Evolutionary conservation across 2,888 invertebrate genomes (phyloP).

Genomic region (Leptarthrus brevirostris): DNA sequence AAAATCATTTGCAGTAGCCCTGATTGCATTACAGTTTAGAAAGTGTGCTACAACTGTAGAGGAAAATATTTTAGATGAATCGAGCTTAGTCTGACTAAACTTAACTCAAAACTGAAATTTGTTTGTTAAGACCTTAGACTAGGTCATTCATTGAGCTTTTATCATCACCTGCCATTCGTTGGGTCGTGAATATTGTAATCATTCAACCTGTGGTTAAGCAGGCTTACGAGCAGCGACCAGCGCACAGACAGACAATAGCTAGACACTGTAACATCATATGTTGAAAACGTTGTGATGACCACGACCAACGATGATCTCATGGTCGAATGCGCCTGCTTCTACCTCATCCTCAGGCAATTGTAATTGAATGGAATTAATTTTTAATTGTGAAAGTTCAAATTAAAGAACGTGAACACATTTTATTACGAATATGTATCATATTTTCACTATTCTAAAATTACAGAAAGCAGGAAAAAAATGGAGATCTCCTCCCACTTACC

Average conservation of each 20-base stretch:
- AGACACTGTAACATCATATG: background rate
- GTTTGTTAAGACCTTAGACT: too few relatives aligned
- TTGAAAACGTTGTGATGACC: background rate
- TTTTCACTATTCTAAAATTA: slow-evolving; percentile 8
- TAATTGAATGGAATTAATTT: slow-evolving; percentile 13
- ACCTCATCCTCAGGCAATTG: background rate
- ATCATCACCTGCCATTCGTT: too few relatives aligned
- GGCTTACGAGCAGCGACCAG: background rate
- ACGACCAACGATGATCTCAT: slow-evolving; percentile 28
- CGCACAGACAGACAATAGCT: background rate
- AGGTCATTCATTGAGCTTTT: too few relatives aligned
- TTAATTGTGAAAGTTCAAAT: slow-evolving; percentile 23
- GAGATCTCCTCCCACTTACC: slow-evolving; percentile 31
- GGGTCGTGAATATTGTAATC: too few relatives aligned
- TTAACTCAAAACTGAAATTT: too few relatives aligned
- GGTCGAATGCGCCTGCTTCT: slow-evolving; percentile 33
- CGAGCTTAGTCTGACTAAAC: too few relatives aligned
- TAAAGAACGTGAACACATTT: too few relatives aligned
- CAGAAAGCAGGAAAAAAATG: background rate
- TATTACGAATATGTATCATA: too few relatives aligned
- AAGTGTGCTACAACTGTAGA: too few relatives aligned
- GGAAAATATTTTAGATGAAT: too few relatives aligned
- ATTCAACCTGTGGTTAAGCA: too few relatives aligned
- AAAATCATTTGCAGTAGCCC: background rate
- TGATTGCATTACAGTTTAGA: slow-evolving; percentile 15